Percentiles rank a stretch among this genome's conserved stretches.
Evolutionary conservation across 2,888 invertebrate genomes (phyloP).

Genomic region (Metacarcinus magister): DNA sequence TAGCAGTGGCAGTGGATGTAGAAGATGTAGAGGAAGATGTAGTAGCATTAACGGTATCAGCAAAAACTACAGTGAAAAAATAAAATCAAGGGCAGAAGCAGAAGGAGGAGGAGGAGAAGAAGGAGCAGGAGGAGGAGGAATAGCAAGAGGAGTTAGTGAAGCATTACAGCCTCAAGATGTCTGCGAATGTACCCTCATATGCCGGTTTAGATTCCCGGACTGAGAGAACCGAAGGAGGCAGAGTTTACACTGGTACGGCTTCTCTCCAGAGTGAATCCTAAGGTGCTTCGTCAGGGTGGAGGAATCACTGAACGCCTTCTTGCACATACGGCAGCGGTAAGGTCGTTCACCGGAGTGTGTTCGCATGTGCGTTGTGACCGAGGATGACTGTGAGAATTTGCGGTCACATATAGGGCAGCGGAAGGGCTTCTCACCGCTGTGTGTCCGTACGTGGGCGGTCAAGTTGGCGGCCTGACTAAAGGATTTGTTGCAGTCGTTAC

Average conservation of each 20-base stretch:
- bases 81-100: background rate
- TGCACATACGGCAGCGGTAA: conserved; percentile 97
- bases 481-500: conserved; percentile 97
- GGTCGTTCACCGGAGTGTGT: conserved; percentile 99
- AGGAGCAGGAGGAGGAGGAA: background rate
- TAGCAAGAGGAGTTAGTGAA: background rate
- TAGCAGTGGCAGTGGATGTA: background rate
- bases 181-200: conserved; percentile 96
- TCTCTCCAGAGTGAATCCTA: conserved; percentile 95
- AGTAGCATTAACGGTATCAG: background rate
- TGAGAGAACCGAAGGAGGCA: conserved; percentile 98
- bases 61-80: background rate
- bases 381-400: conserved; percentile 96
- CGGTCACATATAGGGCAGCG: conserved; percentile 98
- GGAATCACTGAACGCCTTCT: conserved; percentile 99
- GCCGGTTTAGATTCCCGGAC: conserved; percentile 98
- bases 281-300: conserved; percentile 99
- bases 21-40: background rate
- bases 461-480: conserved; percentile 99
- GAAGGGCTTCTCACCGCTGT: conserved; percentile 99
- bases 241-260: conserved; percentile 98
- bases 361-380: conserved; percentile 99
- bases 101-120: background rate
- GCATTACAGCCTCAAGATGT: conserved; percentile 72
- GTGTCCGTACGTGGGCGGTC: conserved; percentile 97